Conservation (phyloP, 2,797 vertebrate species). For the Oryzias dopingdopingensis region DNA sequence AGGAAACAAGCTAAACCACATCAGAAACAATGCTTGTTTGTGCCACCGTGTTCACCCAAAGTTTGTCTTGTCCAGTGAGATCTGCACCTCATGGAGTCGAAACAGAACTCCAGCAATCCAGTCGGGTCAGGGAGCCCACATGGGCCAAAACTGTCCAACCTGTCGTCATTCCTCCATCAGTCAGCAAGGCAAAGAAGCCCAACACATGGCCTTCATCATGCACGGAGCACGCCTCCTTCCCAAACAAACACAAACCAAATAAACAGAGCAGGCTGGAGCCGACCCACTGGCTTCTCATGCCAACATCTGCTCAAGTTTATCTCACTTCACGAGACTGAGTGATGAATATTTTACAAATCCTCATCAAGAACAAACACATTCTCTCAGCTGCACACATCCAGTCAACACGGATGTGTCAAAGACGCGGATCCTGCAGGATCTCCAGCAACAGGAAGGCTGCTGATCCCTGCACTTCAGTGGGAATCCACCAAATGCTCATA, state of each 20-base stretch:
- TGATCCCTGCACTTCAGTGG: neutral
- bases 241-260: slow-evolving; percentile 63
- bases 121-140: neutral
- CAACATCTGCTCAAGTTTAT: slow-evolving; percentile 37
- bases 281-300: slow-evolving; percentile 10
- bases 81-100: no score
- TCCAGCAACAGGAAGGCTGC: no score
- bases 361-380: no score
- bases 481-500: neutral
- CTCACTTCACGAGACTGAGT: slow-evolving; percentile 10
- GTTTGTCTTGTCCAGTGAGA: neutral
- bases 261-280: slow-evolving; percentile 27
- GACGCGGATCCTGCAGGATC: no score
- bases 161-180: slow-evolving; percentile 41
- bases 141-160: neutral
- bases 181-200: slow-evolving; percentile 35
- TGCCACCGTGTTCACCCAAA: neutral
- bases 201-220: slow-evolving; percentile 38
- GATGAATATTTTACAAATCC: no score
- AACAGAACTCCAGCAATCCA: no score
- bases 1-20: neutral
- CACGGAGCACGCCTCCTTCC: slow-evolving; percentile 45
- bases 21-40: neutral
- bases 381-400: no score
- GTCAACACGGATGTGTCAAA: no score